Evolutionary conservation across 2,113 vertebrate genomes (phyloP).

Genomic region (Pelecanus crispus): DNA sequence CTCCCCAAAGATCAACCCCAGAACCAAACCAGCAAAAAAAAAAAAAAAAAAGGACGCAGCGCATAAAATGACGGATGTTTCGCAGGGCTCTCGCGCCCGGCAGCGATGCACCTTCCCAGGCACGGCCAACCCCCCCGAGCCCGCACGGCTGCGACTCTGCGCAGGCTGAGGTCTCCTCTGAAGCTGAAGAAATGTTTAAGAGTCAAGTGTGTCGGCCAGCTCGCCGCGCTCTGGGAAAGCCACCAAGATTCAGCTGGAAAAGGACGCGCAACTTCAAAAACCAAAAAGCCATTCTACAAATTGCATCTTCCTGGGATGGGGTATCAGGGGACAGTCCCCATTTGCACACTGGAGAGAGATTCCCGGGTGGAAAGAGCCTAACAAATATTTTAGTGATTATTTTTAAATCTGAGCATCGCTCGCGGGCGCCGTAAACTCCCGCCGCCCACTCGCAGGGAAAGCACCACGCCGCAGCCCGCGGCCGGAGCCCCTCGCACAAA

Average conservation of each 20-base stretch:
- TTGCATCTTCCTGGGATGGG: background rate
- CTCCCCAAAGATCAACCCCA: background rate
- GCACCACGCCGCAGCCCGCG: accelerated
- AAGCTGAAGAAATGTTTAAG: background rate
- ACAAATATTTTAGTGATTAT: accelerated
- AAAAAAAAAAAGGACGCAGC: too few species aligned
- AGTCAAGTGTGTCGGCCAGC: accelerated
- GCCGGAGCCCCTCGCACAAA: background rate
- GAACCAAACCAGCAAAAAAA: background rate
- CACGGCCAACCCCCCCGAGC: accelerated
- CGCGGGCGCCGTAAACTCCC: accelerated
- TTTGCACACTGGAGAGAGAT: background rate
- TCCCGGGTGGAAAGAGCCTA: background rate
- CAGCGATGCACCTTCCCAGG: background rate
- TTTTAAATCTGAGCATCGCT: accelerated
- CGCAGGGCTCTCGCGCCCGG: accelerated
- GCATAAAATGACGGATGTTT: accelerated
- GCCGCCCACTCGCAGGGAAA: background rate
- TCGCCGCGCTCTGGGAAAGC: accelerated
- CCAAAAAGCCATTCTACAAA: background rate
- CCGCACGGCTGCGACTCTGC: accelerated
- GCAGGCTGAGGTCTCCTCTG: background rate
- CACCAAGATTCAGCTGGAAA: background rate
- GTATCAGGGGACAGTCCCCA: accelerated
- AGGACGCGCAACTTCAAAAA: background rate